Base-by-base conservation (phyloP, 2,113 vertebrate genomes). In the Amblyornis subalaris region DNA sequence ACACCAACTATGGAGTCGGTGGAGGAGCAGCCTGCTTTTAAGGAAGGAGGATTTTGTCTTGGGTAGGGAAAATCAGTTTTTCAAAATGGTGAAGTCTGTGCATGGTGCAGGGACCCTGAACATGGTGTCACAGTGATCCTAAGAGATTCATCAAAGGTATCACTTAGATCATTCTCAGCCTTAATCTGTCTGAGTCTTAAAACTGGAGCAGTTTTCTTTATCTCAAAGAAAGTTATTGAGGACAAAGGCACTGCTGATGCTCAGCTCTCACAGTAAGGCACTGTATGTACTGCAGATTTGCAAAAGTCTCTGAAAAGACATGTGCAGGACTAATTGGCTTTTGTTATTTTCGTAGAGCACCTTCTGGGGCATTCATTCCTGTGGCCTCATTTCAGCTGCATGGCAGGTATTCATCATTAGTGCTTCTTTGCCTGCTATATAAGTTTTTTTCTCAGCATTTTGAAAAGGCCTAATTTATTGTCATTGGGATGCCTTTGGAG, bases 361-460 rank as follows among this genome's bases (percentile, higher is more conserved):
- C 45, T 88, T 93, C 62, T 57, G 50, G 31, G 75, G 19, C 40
- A 44, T 76, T 90, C 23, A 74, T 67, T 95, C 10, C 16, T 36
- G 22, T 75, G 77, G 44, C 53, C 70, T 91, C 40, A 87, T 85
- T 95, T 95, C 61, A 74, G 61, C 61, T 78, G 31, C 73, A 23
- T 91, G 74, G 57, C 81, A 69, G 74, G 20, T 81, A 82, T 58
- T 88, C 58, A 70, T 93, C 69, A 83, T 95, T 88, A 92, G 45
- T 14, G 4, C 18, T 85, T 78, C 73, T 91, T 74, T 88, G n/a
- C 35, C 61, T 82, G 14, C 57, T 70, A 11, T 17, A 3, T 22
- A 53, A 69, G 6, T 12, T 51, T 58, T 70, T 86, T 73, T 16
- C 60, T 69, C 61, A 77, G 6, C 10, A 51, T 78, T 94, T 75